Evolutionary conservation across 2,113 vertebrate genomes (phyloP).

Genomic region (Dasyurus viverrinus): DNA sequence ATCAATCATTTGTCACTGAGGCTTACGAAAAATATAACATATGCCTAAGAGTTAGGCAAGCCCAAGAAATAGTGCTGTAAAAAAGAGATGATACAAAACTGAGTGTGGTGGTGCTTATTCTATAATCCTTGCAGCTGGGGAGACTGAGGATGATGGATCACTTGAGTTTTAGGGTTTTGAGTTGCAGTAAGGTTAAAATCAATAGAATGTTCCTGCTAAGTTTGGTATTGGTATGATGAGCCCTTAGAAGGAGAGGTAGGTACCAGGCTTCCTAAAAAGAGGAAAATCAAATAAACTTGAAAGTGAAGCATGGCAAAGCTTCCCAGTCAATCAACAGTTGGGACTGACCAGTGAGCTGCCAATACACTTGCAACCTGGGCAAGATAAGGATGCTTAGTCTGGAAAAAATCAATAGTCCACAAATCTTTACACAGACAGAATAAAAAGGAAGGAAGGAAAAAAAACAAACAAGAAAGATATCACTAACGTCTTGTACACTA

Average conservation of each 20-base stretch:
- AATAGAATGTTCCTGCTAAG: background rate
- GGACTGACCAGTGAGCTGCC: background rate
- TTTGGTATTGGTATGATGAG: background rate
- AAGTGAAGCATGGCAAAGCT: background rate
- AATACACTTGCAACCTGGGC: background rate
- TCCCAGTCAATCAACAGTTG: background rate
- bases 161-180: background rate
- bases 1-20: slow-evolving; percentile 75
- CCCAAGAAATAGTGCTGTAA: slow-evolving; percentile 46
- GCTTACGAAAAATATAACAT: slow-evolving; percentile 65
- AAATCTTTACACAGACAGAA: background rate
- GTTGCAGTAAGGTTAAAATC: background rate
- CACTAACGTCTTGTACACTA: background rate
- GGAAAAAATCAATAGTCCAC: background rate
- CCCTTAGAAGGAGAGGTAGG: background rate
- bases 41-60: slow-evolving; percentile 64
- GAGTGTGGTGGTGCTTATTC: background rate
- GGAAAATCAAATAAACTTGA: background rate
- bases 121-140: background rate
- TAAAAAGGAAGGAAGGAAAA: background rate
- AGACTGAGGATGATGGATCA: background rate
- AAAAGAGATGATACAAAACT: slow-evolving; percentile 25
- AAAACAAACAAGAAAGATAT: background rate
- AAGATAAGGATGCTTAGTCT: background rate
- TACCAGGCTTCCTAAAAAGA: background rate